Evolutionary conservation across 1,140 invertebrate genomes (phyloP).

Genomic region (Popillia japonica): DNA sequence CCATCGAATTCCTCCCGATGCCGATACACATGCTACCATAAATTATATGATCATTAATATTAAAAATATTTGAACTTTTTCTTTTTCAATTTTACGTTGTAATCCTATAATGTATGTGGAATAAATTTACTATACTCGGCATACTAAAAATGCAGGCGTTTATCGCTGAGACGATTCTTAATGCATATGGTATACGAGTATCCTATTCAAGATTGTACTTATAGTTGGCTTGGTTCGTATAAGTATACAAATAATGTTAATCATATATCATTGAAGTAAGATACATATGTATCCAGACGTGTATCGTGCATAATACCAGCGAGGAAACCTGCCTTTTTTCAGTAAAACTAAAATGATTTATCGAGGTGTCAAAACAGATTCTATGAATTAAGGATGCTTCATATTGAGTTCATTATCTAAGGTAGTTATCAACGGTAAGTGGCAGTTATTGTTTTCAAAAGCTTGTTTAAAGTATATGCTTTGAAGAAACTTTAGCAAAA

Average conservation of each 20-base stretch:
- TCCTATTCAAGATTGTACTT: no score
- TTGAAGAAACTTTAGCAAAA: no score
- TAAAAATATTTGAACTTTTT: constrained; percentile 34
- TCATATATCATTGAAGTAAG: background rate
- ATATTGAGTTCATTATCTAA: no score
- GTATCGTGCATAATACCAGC: background rate
- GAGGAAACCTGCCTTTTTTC: no score
- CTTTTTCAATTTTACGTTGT: constrained; percentile 28
- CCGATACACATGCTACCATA: constrained; percentile 30
- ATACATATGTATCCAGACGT: background rate
- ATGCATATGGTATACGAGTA: no score
- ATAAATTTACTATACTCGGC: constrained; percentile 31
- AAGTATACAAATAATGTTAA: background rate
- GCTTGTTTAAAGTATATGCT: no score
- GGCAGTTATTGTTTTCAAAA: no score
- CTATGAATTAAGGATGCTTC: no score
- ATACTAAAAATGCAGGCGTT: constrained; percentile 16
- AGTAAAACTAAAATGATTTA: no score
- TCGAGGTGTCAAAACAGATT: no score
- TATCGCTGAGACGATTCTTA: background rate
- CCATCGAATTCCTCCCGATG: constrained; percentile 28
- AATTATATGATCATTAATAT: constrained; percentile 36
- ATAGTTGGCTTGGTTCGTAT: background rate
- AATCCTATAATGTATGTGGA: constrained; percentile 3
- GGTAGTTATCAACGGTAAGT: no score